A percentile compares a stretch with the other conserved stretches of the same genome.
phyloP scores from a whole-genome alignment of 2,888 invertebrate species.

The Phortica magna region DNA sequence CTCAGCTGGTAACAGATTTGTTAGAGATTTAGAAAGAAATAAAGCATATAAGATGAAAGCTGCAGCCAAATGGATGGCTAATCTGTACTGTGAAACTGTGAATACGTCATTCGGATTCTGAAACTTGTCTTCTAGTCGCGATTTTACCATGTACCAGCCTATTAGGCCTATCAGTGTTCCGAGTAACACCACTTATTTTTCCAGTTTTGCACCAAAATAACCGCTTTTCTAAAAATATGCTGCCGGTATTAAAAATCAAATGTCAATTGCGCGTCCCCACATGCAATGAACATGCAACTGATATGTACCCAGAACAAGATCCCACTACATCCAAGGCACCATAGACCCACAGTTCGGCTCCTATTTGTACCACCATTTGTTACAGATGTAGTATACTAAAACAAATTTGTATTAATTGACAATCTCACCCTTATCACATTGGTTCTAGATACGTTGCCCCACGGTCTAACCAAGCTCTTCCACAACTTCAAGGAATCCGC shows the following conservation, averaged over 20 bases:
- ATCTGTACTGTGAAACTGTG: conserved; percentile 96
- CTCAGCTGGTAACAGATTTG: conserved; percentile 83
- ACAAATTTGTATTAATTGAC: not conserved
- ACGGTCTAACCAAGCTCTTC: not conserved
- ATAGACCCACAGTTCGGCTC: conserved; percentile 84
- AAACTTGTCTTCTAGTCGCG: conserved; percentile 94
- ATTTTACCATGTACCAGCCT: conserved; percentile 99
- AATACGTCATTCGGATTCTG: conserved; percentile 89
- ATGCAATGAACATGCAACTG: conserved; percentile 95
- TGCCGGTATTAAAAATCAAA: conserved; percentile 91
- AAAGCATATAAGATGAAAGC: conserved; percentile 94
- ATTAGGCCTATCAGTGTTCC: conserved; percentile 94
- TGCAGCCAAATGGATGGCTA: conserved; percentile 94
- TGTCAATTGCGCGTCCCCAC: conserved; percentile 96
- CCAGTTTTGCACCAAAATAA: conserved; percentile 86
- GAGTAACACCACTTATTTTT: conserved; percentile 85
- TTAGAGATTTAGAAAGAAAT: conserved; percentile 89
- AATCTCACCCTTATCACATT: not conserved
- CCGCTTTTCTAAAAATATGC: conserved; percentile 91
- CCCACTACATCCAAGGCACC: conserved; percentile 96
- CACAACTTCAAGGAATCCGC: not conserved
- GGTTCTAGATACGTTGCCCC: not conserved
- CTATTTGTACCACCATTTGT: conserved; percentile 34
- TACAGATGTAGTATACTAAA: not conserved
- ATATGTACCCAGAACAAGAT: conserved; percentile 99